phyloP scores from a whole-genome alignment of 2,888 invertebrate genomes.

The Acanthosepion pharaonis region DNA sequence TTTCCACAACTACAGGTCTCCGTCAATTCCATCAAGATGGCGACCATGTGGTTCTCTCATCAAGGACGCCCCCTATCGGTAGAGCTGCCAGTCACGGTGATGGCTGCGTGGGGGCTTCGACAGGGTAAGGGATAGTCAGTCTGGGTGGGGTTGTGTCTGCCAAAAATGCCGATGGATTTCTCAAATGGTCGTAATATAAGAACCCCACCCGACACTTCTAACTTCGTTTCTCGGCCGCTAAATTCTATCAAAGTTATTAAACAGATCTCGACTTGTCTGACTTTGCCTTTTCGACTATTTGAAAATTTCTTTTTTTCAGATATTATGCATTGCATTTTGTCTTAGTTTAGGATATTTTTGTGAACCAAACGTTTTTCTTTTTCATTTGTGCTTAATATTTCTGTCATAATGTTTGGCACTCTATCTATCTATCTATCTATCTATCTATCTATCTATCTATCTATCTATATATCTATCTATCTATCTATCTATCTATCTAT shows the following conservation, averaged over 20 bases:
- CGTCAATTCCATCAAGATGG: slow-evolving; percentile 33
- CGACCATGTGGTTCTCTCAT: background rate
- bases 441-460: background rate
- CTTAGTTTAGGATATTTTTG: too few relatives aligned
- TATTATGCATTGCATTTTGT: too few relatives aligned
- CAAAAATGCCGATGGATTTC: slow-evolving; percentile 14
- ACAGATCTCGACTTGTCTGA: background rate
- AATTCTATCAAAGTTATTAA: background rate
- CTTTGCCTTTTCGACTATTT: background rate
- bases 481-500: too few relatives aligned
- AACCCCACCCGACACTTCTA: background rate
- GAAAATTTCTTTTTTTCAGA: background rate
- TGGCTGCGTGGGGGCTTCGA: background rate
- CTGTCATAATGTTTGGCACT: background rate
- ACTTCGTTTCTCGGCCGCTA: background rate
- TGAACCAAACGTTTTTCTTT: too few relatives aligned
- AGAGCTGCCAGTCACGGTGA: slow-evolving; percentile 33
- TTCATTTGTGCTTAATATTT: background rate
- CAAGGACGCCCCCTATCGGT: background rate
- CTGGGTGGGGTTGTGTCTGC: background rate
- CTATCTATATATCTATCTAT: too few relatives aligned
- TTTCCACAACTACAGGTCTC: background rate
- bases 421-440: background rate
- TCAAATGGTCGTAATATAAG: background rate
- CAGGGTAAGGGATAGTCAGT: background rate